Evolutionary conservation across 1,140 invertebrate species (phyloP), one percentile per base, ranked within the genome.

Genomic region (Drosophila navojoa): DNA sequence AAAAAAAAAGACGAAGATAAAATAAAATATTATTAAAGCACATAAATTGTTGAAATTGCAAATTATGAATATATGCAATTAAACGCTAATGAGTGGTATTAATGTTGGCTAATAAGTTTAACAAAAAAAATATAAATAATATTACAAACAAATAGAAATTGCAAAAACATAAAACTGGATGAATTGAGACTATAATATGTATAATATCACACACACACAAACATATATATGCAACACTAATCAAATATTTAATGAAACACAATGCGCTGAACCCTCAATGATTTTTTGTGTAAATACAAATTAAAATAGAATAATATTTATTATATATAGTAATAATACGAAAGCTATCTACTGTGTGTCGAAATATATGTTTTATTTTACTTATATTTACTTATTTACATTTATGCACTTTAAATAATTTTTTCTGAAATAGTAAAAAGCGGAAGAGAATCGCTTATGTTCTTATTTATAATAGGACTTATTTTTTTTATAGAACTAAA

Each of bases 41-140:
- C 64, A 85, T 74, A 68, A 71, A 77, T 75, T 77, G 29, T 61
- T 68, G 44, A 58, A 79, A 87, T 81, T 78, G 59, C 68, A 72
- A 78, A 76, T 81, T 79, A 86, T 86, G 55, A 70, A 79, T 78
- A 71, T 77, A 69, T 70, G 68, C 79, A 82, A 86, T 86, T 87
- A 86, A 73, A 85, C 75, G 72, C 79, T 86, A 86, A 81, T 87
- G 70, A 86, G 67, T 76, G 55, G 62, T 55, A 81, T 78, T 78
- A 68, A 74, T 68, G 71, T 66, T 71, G 64, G 50, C 61, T 64
- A 59, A 77, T 85, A 71, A 74, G 69, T 76, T 84, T 72, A 72
- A 63, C 57, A 74, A 73, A 64, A 71, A 75, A 40, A 27, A 44
- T 52, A 73, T 9, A 73, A 61, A 63, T 68, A 44, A 29, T 25